Evolutionary conservation across 2,888 invertebrate genomes (phyloP).

Genomic region (Habrosyne pyritoides): DNA sequence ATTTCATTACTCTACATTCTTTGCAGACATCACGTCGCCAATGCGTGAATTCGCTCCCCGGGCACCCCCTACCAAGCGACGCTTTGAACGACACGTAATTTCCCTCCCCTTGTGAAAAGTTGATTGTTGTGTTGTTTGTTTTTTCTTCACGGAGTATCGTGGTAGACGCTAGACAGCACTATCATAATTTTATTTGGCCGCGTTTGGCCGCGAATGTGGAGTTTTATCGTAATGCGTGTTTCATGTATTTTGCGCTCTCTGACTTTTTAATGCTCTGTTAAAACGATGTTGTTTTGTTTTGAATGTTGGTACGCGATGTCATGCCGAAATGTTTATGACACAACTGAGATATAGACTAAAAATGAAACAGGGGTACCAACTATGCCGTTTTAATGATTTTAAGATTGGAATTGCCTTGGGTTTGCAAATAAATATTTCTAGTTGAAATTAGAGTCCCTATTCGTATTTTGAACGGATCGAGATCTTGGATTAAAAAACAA

Average conservation of each 20-base stretch:
- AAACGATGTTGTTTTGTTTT: background rate
- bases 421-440: too few relatives aligned
- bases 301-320: constrained; percentile 10
- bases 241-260: constrained; percentile 17
- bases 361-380: too few relatives aligned
- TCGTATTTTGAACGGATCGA: too few relatives aligned
- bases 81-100: constrained; percentile 8
- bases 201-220: constrained; percentile 21
- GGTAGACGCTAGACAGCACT: constrained; percentile 38
- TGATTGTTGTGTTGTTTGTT: background rate
- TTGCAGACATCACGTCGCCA: constrained; percentile 55
- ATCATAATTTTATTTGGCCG: constrained; percentile 47
- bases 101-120: background rate
- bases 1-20: constrained; percentile 40
- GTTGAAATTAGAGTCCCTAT: too few relatives aligned
- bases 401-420: too few relatives aligned
- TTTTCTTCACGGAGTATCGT: constrained; percentile 19
- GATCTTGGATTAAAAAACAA: too few relatives aligned
- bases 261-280: constrained; percentile 22
- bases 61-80: constrained; percentile 37
- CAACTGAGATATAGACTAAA: background rate
- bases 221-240: constrained; percentile 29
- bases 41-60: constrained; percentile 43
- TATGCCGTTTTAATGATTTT: too few relatives aligned
- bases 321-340: background rate